These are phyloP conservation scores for Xenus cinereus DNA, from an alignment of 2,113 vertebrate species.

Conservation along the genomic window DNA sequence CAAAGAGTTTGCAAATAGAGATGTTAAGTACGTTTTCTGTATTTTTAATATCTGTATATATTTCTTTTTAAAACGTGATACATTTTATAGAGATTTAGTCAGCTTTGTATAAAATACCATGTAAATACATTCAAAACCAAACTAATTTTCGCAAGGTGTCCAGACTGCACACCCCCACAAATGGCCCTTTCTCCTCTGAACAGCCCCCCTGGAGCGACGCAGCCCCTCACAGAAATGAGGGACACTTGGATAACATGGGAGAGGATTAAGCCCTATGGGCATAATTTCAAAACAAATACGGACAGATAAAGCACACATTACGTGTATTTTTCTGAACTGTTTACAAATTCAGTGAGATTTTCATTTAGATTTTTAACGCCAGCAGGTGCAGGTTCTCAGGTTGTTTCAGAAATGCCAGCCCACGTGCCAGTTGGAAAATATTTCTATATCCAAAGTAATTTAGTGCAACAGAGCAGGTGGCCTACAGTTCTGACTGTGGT, in stretches of 20 bases:
- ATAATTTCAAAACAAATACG: background rate
- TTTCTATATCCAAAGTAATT: background rate
- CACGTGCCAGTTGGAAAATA: background rate
- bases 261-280: background rate
- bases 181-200: background rate
- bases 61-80: conserved; percentile 16
- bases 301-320: background rate
- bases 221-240: background rate
- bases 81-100: background rate
- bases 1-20: background rate
- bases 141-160: background rate
- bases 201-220: background rate
- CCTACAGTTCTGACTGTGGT: background rate
- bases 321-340: background rate
- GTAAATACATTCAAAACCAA: conserved; percentile 47
- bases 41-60: background rate
- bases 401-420: background rate
- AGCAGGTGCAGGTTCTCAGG: background rate
- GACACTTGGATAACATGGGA: background rate
- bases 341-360: background rate
- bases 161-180: background rate
- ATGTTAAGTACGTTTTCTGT: background rate
- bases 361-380: background rate
- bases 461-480: background rate
- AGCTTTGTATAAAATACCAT: background rate